Conservation (phyloP, 2,113 vertebrate genomes). For the Cynocephalus volans region DNA sequence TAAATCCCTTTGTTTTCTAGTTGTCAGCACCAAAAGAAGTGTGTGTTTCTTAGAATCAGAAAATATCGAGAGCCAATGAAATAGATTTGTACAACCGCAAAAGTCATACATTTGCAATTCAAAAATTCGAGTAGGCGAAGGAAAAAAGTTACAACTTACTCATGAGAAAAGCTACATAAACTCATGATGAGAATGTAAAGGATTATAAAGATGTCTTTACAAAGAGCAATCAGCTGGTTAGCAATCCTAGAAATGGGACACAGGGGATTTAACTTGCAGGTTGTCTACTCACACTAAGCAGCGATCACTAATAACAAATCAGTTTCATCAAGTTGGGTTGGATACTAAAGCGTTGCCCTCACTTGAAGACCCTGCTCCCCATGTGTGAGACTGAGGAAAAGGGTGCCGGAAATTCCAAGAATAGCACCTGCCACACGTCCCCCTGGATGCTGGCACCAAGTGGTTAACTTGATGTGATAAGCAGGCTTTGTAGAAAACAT, state of each 20-base stretch:
- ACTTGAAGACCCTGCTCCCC: neutral
- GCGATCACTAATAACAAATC: neutral
- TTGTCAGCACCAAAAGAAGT: neutral
- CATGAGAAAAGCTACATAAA: neutral
- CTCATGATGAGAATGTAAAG: neutral
- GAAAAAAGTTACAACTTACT: neutral
- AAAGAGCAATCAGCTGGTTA: neutral
- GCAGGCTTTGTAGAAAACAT: slow-evolving; percentile 69
- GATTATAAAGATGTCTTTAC: neutral
- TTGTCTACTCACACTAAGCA: neutral
- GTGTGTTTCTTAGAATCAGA: slow-evolving; percentile 11
- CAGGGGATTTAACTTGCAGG: neutral
- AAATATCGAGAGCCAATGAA: neutral
- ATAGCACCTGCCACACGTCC: neutral
- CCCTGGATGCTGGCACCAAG: neutral
- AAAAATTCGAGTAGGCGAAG: neutral
- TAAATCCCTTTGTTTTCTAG: neutral
- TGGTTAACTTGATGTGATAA: slow-evolving; percentile 74
- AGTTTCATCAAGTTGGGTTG: neutral
- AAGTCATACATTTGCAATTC: neutral
- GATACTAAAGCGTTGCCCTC: neutral
- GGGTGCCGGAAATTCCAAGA: neutral
- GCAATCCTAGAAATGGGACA: neutral
- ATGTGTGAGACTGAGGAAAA: neutral
- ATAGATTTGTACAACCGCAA: neutral